Evolutionary conservation across 2,888 invertebrate genomes (phyloP).

Genomic region (Drosophila picticornis): DNA sequence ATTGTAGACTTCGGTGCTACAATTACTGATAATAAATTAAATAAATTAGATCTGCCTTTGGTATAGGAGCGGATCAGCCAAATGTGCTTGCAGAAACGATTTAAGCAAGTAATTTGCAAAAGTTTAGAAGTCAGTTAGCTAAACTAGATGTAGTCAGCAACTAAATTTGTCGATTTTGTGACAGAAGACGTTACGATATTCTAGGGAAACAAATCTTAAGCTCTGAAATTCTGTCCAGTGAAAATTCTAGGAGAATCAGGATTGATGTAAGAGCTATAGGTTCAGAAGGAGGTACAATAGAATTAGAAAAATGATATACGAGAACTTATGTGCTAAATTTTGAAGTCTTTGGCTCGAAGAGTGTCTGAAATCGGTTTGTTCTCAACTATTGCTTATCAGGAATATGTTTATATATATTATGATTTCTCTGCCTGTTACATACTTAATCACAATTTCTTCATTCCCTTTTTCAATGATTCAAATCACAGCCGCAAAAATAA

Average conservation of each 20-base stretch:
- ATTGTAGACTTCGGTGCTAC: not conserved
- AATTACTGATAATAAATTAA: not conserved
- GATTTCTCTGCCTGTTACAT: not conserved
- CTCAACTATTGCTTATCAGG: not conserved
- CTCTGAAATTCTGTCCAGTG: not conserved
- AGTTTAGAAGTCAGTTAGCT: not conserved
- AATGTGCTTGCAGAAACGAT: no score
- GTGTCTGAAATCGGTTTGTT: not conserved
- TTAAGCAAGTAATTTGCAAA: no score
- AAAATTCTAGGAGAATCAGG: not conserved
- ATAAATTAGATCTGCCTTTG: not conserved
- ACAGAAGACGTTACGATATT: not conserved
- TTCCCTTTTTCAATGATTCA: not conserved
- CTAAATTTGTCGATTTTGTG: not conserved
- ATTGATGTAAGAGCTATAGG: not conserved
- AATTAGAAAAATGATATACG: not conserved
- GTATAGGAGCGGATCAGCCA: not conserved
- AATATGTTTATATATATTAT: not conserved
- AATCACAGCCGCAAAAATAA: not conserved
- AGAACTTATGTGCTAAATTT: not conserved
- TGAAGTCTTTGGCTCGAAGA: not conserved
- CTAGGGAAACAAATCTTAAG: not conserved
- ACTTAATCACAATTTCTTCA: not conserved
- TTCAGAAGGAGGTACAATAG: not conserved
- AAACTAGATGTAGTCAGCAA: not conserved